Base-by-base conservation (phyloP, 2,888 invertebrate genomes). In the Subacronicta megacephala region DNA sequence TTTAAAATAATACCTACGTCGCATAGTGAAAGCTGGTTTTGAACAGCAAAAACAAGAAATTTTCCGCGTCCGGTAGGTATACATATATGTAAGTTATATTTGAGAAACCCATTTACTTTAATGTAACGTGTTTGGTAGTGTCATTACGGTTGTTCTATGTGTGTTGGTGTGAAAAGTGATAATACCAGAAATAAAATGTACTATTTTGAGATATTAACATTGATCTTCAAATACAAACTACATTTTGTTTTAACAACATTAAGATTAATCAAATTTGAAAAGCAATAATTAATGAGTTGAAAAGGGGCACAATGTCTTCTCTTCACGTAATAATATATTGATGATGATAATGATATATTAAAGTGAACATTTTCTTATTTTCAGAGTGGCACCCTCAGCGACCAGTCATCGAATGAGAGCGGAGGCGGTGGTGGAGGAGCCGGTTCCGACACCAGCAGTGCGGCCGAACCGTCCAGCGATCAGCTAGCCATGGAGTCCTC, bases 401-500 rank as follows among this genome's bases (percentile, higher is more conserved):
- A 93, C 55, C 93, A 93, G 68, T 82, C 93, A 0, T 88, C 93
- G 2, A 93, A 93, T 58, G 93, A 93, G 45, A 87, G 96, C 95
- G 59, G 95, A 94, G 78, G 95, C 83, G 66, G 92, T 83, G 95
- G 95, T 43, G 95, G 95, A 15, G 90, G 94, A 41, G 88, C 93
- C 0, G 95, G 95, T 44, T 83, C 95, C 0, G 96, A 96, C 74
- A 95, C 96, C 60, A 95, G 94, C 66, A 90, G 70, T 45, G 90
- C 88, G 0, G 92, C 81, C 0, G 96, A 97, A 58, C 94, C 95
- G 0, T 94, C 95, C 17, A 80, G 87, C 2, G 97, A 97, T 80
- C 97, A 97, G 84, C 92, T 97, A 60, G 96, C 97, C 2, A 93
- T 97, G 83, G 97, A 97, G 82, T 95, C 96, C 7, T 92, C 95